Percentiles rank a stretch among this genome's conserved stretches.
These are phyloP conservation scores for Argyra leucocephala DNA, from an alignment of 2,888 invertebrate species.

Conservation along the genomic window DNA sequence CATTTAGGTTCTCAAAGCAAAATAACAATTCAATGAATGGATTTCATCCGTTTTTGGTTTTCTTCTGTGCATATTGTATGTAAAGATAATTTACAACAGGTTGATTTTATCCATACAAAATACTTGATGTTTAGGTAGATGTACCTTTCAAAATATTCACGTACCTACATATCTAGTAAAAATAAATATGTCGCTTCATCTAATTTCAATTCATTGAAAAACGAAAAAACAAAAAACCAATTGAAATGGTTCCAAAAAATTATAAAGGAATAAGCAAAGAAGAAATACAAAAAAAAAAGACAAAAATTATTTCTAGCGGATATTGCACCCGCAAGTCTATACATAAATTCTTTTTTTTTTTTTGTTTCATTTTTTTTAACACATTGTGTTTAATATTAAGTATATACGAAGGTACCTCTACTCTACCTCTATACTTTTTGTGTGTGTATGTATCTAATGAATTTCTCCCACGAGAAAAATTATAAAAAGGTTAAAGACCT, in stretches of 20 bases:
- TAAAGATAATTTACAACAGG: not conserved
- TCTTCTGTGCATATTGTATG: not conserved
- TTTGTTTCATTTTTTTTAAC: not conserved
- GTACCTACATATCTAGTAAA: not conserved
- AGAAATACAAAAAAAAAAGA: too few species aligned
- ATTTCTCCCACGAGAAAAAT: slow-evolving; percentile 8
- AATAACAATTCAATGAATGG: not conserved
- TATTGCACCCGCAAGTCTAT: not conserved
- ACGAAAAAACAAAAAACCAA: too few species aligned
- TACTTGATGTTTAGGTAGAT: not conserved
- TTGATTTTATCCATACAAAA: not conserved
- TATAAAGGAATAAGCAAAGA: too few species aligned
- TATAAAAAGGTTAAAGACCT: slow-evolving; percentile 11
- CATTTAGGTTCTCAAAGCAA: too few species aligned
- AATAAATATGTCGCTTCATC: not conserved
- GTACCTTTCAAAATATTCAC: not conserved
- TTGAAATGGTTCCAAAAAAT: too few species aligned
- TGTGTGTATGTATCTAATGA: not conserved
- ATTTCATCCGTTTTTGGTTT: not conserved
- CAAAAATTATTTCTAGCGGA: not conserved
- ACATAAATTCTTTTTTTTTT: not conserved
- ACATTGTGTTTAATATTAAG: not conserved
- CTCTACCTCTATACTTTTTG: too few species aligned
- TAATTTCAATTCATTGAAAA: too few species aligned
- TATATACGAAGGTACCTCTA: too few species aligned